These are phyloP conservation scores for Anolis apletophallus DNA, from an alignment of 2,797 vertebrate species.

Conservation along the genomic window DNA sequence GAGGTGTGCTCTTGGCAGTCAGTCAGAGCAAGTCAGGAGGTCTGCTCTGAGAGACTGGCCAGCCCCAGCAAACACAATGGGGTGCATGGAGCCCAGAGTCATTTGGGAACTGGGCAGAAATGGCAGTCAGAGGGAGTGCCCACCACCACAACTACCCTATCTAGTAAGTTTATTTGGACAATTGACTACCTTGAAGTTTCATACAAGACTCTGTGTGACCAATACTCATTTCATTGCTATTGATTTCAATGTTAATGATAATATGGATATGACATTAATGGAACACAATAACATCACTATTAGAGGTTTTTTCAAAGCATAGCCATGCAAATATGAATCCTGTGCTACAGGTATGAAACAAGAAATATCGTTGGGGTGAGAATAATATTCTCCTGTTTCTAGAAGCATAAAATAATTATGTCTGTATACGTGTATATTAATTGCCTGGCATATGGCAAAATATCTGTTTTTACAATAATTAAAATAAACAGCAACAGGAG, in stretches of 20 bases:
- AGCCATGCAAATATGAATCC: neutral
- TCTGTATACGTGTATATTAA: conserved; percentile 27
- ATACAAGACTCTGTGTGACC: neutral
- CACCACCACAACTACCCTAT: too few species aligned
- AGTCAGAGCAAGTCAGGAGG: too few species aligned
- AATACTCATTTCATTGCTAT: neutral
- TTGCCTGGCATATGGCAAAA: neutral
- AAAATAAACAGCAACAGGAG: neutral
- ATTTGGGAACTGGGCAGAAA: too few species aligned
- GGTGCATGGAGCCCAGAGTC: too few species aligned
- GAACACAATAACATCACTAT: neutral
- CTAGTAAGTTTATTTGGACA: neutral
- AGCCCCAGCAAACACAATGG: too few species aligned
- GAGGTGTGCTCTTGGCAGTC: too few species aligned
- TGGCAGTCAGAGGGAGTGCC: too few species aligned
- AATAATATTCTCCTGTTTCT: neutral
- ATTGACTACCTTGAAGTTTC: neutral
- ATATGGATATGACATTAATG: neutral
- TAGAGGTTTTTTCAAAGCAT: neutral
- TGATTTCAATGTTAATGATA: neutral
- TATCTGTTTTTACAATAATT: neutral
- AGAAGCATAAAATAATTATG: neutral
- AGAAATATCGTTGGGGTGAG: neutral
- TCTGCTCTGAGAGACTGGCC: too few species aligned
- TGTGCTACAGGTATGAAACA: neutral